A percentile compares a stretch with the other conserved stretches of the same genome.
phyloP scores from a whole-genome alignment of 1,140 invertebrate species.

The Ceratina australensis region DNA sequence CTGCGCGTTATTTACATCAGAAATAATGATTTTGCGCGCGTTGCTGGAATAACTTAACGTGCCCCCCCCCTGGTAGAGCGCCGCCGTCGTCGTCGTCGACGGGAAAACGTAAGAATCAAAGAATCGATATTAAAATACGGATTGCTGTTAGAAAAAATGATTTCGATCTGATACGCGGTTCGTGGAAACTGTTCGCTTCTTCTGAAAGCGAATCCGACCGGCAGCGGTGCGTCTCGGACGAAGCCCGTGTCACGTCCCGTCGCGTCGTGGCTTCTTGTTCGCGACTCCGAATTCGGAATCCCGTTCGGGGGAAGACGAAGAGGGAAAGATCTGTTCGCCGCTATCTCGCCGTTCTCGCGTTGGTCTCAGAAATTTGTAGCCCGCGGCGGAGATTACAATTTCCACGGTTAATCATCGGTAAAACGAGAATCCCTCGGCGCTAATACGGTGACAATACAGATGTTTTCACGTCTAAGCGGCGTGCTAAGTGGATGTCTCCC shows the following conservation, averaged over 20 bases:
- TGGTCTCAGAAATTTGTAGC: slow-evolving; percentile 45
- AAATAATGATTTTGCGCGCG: no score
- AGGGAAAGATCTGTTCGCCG: background rate
- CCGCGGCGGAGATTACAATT: slow-evolving; percentile 58
- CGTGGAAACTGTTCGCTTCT: background rate
- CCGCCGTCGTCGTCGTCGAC: no score
- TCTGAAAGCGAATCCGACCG: background rate
- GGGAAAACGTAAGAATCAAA: no score
- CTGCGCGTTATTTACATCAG: no score
- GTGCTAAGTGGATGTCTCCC: slow-evolving; percentile 72
- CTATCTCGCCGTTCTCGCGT: background rate
- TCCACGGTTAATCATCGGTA: slow-evolving; percentile 54
- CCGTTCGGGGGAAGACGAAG: background rate
- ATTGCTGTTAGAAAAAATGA: no score
- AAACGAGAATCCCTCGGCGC: slow-evolving; percentile 34
- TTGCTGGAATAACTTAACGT: no score
- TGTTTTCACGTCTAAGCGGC: slow-evolving; percentile 74
- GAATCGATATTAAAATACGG: no score
- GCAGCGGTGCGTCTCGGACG: background rate
- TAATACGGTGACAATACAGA: slow-evolving; percentile 73
- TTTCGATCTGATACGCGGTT: no score
- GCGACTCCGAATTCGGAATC: background rate
- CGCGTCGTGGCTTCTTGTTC: slow-evolving; percentile 1
- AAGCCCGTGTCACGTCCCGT: no score
- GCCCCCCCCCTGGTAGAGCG: no score